Conservation (phyloP, 2,888 invertebrate species). For the Ecdyonurus torrentis region DNA sequence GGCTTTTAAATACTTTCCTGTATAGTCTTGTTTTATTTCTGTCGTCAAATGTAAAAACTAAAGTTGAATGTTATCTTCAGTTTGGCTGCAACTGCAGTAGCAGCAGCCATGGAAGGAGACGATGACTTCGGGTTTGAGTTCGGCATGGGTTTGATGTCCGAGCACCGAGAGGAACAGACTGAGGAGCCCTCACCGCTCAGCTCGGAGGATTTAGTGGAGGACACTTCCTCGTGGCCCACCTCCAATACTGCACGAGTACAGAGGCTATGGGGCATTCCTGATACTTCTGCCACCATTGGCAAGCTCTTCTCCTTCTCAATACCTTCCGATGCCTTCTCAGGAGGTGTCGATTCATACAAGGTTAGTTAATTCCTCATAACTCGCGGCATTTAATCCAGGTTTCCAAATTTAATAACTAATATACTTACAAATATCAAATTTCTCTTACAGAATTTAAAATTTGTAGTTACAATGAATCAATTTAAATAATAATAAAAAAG, state of each 20-base stretch:
- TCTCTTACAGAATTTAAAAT: no score
- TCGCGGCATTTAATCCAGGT: no score
- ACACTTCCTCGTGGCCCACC: neutral
- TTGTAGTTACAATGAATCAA: neutral
- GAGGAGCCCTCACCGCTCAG: neutral
- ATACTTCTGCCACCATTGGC: constrained; percentile 49
- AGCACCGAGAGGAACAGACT: neutral
- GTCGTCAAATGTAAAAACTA: no score
- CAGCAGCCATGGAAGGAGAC: neutral
- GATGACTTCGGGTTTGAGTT: neutral
- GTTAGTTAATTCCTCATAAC: no score
- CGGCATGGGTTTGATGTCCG: neutral
- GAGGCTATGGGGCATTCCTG: constrained; percentile 35
- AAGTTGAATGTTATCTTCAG: neutral
- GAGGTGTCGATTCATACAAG: constrained; percentile 48
- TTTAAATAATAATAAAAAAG: no score
- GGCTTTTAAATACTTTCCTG: no score
- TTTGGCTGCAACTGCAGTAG: constrained; percentile 4
- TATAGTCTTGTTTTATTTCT: no score
- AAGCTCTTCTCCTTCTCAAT: constrained; percentile 54
- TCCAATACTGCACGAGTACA: constrained; percentile 15
- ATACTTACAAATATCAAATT: no score
- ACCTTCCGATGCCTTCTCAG: constrained; percentile 52
- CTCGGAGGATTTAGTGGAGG: neutral
- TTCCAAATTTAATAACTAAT: no score